Evolutionary conservation across 2,797 vertebrate species (phyloP).

Genomic region (Clarias platycephalus): DNA sequence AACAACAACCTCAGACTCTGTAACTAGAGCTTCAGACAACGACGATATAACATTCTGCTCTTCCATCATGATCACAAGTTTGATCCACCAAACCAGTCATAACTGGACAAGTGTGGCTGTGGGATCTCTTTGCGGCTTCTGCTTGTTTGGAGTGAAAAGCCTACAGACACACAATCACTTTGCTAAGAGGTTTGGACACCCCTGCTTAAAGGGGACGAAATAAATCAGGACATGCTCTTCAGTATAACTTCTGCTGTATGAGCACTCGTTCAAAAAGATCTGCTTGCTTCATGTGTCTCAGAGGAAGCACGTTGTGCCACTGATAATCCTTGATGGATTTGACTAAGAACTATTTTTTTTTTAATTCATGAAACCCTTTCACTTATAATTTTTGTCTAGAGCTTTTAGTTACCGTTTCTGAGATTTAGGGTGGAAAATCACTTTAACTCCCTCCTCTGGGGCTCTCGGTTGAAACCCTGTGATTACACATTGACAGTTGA

Average conservation of each 20-base stretch:
- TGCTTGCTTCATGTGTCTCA: background rate
- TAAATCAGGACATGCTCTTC: background rate
- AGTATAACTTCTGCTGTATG: background rate
- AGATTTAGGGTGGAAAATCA: constrained; percentile 13
- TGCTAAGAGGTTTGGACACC: background rate
- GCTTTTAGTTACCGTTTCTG: constrained; percentile 4
- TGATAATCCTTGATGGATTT: too few species aligned
- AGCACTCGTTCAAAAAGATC: background rate
- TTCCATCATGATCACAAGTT: background rate
- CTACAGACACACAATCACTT: background rate
- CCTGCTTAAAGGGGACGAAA: background rate
- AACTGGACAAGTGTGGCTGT: background rate
- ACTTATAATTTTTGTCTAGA: constrained; percentile 15
- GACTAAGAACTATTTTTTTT: too few species aligned
- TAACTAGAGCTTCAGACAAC: constrained; percentile 16
- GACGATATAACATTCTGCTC: background rate
- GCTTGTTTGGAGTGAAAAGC: background rate
- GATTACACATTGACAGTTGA: background rate
- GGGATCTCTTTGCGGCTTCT: background rate
- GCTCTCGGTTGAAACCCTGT: background rate
- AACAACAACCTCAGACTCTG: background rate
- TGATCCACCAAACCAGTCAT: background rate
- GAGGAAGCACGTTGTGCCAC: background rate
- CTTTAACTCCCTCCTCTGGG: constrained; percentile 2
- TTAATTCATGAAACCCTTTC: too few species aligned